phyloP scores from a whole-genome alignment of 1,140 invertebrate species.

The Hycleus phaleratus region DNA sequence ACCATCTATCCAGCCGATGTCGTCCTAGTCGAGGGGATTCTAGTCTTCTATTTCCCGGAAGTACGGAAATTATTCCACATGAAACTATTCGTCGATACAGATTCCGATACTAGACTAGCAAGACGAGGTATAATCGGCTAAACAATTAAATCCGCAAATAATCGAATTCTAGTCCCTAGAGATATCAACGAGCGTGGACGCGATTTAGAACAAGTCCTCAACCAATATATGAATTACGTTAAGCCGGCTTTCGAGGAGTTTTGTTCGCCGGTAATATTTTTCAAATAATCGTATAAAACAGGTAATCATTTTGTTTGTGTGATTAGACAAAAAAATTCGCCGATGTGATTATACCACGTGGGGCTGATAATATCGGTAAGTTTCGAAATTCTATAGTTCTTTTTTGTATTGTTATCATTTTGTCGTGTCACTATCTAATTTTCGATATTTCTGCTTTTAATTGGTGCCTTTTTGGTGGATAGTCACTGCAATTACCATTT shows the following conservation, averaged over 20 bases:
- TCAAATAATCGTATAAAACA: neutral
- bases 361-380: conserved; percentile 92
- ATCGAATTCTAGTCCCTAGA: conserved; percentile 65
- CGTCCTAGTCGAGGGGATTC: conserved; percentile 94
- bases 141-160: conserved; percentile 2
- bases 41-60: conserved; percentile 95
- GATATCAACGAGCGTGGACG: conserved; percentile 91
- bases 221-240: conserved; percentile 95
- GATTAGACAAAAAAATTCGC: conserved; percentile 97
- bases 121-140: conserved; percentile 66
- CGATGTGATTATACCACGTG: conserved; percentile 96
- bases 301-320: conserved; percentile 29
- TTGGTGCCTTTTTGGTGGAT: conserved; percentile 23
- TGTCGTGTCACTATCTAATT: neutral
- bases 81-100: conserved; percentile 99
- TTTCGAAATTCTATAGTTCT: conserved; percentile 2
- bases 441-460: no score
- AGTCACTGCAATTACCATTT: conserved; percentile 33
- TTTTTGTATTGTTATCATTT: neutral
- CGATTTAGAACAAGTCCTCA: conserved; percentile 88
- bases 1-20: conserved; percentile 97
- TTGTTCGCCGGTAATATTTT: conserved; percentile 78
- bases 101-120: conserved; percentile 93
- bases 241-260: conserved; percentile 99
- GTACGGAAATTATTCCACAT: conserved; percentile 95